Percentiles rank a stretch among this genome's conserved stretches.
Evolutionary conservation across 2,888 invertebrate species (phyloP).

Genomic region (Pachliopta kotzebuea): DNA sequence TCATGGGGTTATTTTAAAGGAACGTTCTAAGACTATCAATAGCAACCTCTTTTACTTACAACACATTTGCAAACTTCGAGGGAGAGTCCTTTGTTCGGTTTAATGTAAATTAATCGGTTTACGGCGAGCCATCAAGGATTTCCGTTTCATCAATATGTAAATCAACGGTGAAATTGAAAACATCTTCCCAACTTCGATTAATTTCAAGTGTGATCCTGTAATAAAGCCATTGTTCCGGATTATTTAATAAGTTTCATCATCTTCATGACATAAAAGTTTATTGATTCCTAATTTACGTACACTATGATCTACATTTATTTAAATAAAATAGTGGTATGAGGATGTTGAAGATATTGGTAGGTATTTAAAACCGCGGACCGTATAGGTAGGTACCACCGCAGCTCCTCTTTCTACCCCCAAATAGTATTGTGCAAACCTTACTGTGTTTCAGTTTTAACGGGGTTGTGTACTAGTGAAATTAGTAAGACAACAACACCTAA

Average conservation of each 20-base stretch:
- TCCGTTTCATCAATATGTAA: slow-evolving; percentile 27
- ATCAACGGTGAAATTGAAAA: slow-evolving; percentile 24
- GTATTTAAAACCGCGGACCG: no score
- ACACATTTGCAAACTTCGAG: slow-evolving; percentile 14
- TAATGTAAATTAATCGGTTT: slow-evolving; percentile 25
- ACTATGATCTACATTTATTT: no score
- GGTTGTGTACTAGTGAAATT: no score
- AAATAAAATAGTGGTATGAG: no score
- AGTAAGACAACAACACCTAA: no score
- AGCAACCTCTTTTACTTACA: slow-evolving; percentile 3
- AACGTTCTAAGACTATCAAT: background rate
- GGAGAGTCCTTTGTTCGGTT: slow-evolving; percentile 23
- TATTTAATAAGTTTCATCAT: background rate
- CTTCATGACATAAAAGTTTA: no score
- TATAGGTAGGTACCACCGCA: no score
- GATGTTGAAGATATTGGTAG: no score
- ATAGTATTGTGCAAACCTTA: no score
- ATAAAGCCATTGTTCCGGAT: background rate
- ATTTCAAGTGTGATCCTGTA: background rate
- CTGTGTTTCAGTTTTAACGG: no score
- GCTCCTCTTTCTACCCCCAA: no score
- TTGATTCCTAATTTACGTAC: no score
- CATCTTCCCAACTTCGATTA: slow-evolving; percentile 16
- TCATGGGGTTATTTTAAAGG: background rate
- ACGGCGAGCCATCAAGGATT: slow-evolving; percentile 19